Evolutionary conservation across 2,888 invertebrate genomes (phyloP), one percentile per base, ranked within the genome.

Genomic region (Yponomeuta evonymella): DNA sequence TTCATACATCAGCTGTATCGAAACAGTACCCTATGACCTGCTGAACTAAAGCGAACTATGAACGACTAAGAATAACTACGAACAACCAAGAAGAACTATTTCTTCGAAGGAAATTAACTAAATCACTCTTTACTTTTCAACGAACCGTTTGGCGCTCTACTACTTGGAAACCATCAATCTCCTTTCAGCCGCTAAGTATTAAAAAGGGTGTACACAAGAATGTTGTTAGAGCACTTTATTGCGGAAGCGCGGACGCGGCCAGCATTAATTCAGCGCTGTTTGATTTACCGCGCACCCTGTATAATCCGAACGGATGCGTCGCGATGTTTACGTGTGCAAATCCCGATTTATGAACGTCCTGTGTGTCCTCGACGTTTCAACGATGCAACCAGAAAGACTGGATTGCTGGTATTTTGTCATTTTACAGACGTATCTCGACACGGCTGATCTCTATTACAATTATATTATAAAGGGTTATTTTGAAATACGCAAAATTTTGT

Each of bases 241-340:
- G 51, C 51, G 51, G 51, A 58, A 58, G 51, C 51, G 15, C 15
- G 23, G 36, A 67, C 67, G 67, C 43, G 15, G 67, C n/a, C 23
- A 15, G 65, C 65, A 65, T 67, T 67, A 67, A 67, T 67, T 67
- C 36, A 36, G 2, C 30, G 23, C 23, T 67, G 67, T 67, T 67
- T 67, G 58, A 69, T 69, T 69, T 69, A 69, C 30, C n/a, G 36
- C 69, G 36, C 69, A 51, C 30, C 51, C 69, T 69, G 58, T 51
- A 69, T 70, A 64, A 70, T 70, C 63, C 70, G 64, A 62, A 70
- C 43, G 63, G 12, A 70, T 63, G 70, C 43, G 62, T 33, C 43
- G 43, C 33, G n/a, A 69, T 63, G 30, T 64, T 67, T 30, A 48
- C 65, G 51, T 65, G 62, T 64, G 63, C 15, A 43, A 63, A 70